Evolutionary conservation across 2,797 vertebrate species (phyloP), one percentile per base, ranked within the genome.

Genomic region (Halcyon leucocephala): DNA sequence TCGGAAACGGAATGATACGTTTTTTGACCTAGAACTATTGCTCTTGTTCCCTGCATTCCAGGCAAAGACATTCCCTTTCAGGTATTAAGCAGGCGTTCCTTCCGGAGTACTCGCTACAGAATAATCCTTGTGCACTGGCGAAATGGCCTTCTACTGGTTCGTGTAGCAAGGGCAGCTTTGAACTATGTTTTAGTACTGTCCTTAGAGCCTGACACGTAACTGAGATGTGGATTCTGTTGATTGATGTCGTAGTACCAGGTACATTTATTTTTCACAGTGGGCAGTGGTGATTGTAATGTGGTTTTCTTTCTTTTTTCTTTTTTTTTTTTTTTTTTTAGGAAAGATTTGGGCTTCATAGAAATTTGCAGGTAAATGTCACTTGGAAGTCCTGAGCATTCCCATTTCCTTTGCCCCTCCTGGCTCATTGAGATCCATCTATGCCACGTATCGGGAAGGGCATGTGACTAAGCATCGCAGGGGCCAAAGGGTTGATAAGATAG

Each of bases 191-290:
- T 58, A 37, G 16, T 42, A 6, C 14, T 69, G 33, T 35, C 41
- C 11, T 72, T 51, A 17, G 33, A 74, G 29, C 0, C 0, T 0
- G 2, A 8, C 31, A 6, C 14, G 26, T 48, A 64, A 5, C 28
- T 64, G 72, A 65, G 29, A 20, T 61, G 61, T 37, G 67, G 20
- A 6, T 69, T 44, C 42, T 28, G 14, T 26, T 1, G 1, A 1
- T 2, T 29, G 41, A 31, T 33, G 35, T 44, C 37, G 22, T 35
- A 42, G 39, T 28, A 48, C 48, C 49, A 51, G 51, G 7, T 37
- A 10, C 2, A 5, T 33, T 48, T 52, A 3, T 67, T 24, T 60
- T 46, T 46, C 46, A 46, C 28, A 24, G 31, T 13, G 3, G 18
- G 44, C 74, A 57, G 48, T 33, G 17, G 1, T 66, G 29, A 26